Evolutionary conservation across 2,113 vertebrate genomes (phyloP).

Genomic region (Nesoenas mayeri): DNA sequence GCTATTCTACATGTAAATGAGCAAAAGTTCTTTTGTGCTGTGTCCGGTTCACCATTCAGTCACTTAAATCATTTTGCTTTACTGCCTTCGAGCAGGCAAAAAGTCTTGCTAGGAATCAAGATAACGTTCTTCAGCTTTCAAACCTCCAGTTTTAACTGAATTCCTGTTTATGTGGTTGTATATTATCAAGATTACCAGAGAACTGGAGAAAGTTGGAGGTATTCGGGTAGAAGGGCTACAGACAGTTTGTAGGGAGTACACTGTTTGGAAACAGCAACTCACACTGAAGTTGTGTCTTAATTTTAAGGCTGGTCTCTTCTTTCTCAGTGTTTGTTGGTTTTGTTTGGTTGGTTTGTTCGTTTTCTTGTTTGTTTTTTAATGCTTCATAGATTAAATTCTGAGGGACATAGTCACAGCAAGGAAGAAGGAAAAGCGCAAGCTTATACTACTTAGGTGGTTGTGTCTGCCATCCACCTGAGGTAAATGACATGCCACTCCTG

Average conservation of each 20-base stretch:
- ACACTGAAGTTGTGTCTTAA: neutral
- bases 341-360: too few species aligned
- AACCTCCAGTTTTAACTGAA: neutral
- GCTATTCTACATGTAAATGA: conserved; percentile 1
- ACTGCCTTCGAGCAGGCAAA: neutral
- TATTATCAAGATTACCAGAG: neutral
- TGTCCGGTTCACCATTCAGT: neutral
- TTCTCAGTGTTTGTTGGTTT: neutral
- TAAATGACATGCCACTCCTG: neutral
- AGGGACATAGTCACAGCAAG: neutral
- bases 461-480: neutral
- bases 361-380: neutral
- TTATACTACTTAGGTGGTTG: neutral
- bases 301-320: neutral
- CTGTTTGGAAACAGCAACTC: neutral
- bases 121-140: neutral
- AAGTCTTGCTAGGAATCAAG: neutral
- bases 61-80: neutral
- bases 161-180: neutral
- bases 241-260: neutral
- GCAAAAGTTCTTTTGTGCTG: neutral
- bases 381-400: neutral
- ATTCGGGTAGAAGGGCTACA: neutral
- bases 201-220: neutral
- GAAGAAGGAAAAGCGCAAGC: neutral